Conservation (phyloP, 2,113 vertebrate genomes). For the Zosterops hypoxanthus region DNA sequence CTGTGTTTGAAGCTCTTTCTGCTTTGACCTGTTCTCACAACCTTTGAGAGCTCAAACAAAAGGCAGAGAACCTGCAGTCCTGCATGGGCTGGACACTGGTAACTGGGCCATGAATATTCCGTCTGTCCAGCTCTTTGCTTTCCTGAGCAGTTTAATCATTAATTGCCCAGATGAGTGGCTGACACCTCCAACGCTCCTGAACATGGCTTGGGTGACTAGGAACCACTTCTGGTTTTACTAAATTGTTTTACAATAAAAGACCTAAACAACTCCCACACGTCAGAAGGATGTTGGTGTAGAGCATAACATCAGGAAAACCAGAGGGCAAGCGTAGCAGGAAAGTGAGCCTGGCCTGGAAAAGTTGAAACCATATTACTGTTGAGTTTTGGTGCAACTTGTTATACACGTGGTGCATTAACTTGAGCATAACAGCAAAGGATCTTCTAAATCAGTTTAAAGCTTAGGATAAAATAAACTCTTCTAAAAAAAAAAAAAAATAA, state of each 20-base stretch:
- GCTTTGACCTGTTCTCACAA: background rate
- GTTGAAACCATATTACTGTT: background rate
- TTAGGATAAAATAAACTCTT: background rate
- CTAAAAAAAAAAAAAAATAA: background rate
- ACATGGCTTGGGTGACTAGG: background rate
- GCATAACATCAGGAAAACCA: accelerated
- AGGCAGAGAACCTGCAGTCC: background rate
- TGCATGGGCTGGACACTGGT: background rate
- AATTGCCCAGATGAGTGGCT: background rate
- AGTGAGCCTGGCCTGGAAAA: background rate
- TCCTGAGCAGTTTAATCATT: background rate
- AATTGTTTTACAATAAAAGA: background rate
- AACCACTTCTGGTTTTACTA: background rate
- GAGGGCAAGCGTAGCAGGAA: background rate
- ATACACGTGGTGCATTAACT: accelerated
- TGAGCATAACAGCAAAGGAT: background rate
- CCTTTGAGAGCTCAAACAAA: background rate
- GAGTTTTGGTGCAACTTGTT: background rate
- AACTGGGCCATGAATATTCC: background rate
- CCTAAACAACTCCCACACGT: background rate
- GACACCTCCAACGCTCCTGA: background rate
- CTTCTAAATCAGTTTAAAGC: background rate
- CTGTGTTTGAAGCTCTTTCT: background rate
- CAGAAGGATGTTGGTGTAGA: background rate
- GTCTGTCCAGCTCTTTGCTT: background rate